phyloP scores from a whole-genome alignment of 2,888 invertebrate genomes.

The Luperina testacea region DNA sequence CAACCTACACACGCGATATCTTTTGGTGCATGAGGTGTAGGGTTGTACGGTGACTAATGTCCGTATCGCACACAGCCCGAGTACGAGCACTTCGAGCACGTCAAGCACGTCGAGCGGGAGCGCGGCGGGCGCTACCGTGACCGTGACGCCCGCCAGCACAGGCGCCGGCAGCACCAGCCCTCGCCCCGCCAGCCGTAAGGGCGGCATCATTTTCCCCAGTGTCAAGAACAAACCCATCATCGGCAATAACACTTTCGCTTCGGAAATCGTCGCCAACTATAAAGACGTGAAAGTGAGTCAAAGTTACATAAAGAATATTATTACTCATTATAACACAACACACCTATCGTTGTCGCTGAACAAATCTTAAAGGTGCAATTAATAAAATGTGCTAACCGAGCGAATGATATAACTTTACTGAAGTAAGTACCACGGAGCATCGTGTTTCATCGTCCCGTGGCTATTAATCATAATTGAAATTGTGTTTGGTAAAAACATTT shows the following conservation, averaged over 20 bases:
- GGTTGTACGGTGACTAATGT: constrained; percentile 80
- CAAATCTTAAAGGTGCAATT: constrained; percentile 66
- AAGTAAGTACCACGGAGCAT: constrained; percentile 48
- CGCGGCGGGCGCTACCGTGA: constrained; percentile 74
- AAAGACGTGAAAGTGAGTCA: constrained; percentile 95
- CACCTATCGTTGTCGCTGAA: constrained; percentile 66
- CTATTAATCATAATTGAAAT: constrained; percentile 37
- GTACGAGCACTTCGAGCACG: constrained; percentile 77
- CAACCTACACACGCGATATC: constrained; percentile 53
- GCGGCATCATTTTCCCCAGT: constrained; percentile 97
- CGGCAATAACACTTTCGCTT: constrained; percentile 95
- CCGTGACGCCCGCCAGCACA: constrained; percentile 80
- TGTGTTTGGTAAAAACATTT: constrained; percentile 14
- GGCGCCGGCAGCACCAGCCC: constrained; percentile 82
- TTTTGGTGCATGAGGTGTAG: constrained; percentile 57
- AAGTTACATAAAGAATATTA: constrained; percentile 73
- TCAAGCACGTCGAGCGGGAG: constrained; percentile 68
- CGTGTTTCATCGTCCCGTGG: constrained; percentile 20
- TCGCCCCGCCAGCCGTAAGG: constrained; percentile 91
- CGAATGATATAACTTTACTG: constrained; percentile 68
- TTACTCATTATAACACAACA: constrained; percentile 69
- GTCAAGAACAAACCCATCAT: constrained; percentile 97
- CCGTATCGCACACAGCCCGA: constrained; percentile 86
- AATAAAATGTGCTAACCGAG: constrained; percentile 68
- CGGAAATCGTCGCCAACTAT: constrained; percentile 93